Conservation (phyloP, 2,888 invertebrate genomes). For the Smittia aterrima region DNA sequence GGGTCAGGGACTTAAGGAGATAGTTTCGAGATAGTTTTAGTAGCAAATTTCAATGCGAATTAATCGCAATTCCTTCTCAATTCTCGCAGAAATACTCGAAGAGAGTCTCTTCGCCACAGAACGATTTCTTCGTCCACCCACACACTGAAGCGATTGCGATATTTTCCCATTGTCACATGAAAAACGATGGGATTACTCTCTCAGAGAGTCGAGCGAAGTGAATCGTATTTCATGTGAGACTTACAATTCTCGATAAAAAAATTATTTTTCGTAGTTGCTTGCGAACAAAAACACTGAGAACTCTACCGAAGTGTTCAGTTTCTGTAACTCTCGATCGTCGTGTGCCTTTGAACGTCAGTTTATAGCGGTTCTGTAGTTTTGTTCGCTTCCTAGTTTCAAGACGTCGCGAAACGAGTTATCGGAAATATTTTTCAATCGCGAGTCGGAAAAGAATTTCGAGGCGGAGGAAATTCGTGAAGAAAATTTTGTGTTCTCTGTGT, state of each 20-base stretch:
- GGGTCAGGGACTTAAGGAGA: too few species aligned
- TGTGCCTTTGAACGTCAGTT: slow-evolving; percentile 39
- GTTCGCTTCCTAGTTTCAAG: slow-evolving; percentile 40
- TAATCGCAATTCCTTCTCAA: too few species aligned
- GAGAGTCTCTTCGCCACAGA: not conserved
- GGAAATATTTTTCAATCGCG: not conserved
- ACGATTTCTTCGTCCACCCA: not conserved
- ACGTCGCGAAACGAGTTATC: slow-evolving; percentile 22
- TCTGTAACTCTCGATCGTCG: slow-evolving; percentile 36
- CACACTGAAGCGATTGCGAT: not conserved
- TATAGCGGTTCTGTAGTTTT: slow-evolving; percentile 39
- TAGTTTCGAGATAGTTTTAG: too few species aligned
- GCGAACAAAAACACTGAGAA: slow-evolving; percentile 32
- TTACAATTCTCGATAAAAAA: slow-evolving; percentile 10
- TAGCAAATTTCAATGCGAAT: too few species aligned
- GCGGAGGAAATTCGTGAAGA: too few species aligned
- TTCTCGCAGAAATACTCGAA: too few species aligned
- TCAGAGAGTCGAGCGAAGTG: not conserved
- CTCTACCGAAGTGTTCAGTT: slow-evolving; percentile 27
- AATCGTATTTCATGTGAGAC: not conserved
- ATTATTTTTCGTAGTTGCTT: slow-evolving; percentile 17
- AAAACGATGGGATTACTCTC: not conserved
- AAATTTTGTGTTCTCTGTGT: too few species aligned
- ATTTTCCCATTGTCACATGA: slow-evolving; percentile 11
- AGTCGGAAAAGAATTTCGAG: too few species aligned